These are phyloP conservation scores for Petromus typicus DNA, from an alignment of 2,113 vertebrate species.

Conservation along the genomic window DNA sequence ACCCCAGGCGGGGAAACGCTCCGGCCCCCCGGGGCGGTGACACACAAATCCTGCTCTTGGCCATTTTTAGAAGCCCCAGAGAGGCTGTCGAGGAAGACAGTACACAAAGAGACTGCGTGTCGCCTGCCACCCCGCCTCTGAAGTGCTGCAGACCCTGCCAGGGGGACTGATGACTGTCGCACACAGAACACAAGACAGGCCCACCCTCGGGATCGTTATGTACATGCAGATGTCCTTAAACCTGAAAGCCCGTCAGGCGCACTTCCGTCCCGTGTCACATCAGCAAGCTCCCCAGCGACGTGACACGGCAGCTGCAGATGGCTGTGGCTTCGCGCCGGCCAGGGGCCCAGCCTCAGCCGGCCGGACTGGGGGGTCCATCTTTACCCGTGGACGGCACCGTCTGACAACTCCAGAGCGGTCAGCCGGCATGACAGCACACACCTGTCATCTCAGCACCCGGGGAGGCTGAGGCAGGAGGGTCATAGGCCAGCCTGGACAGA, in stretches of 20 bases:
- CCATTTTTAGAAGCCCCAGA: not conserved
- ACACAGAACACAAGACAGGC: not conserved
- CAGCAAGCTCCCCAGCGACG: not conserved
- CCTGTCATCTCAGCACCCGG: not conserved
- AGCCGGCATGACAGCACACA: too few species aligned
- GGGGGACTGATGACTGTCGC: not conserved
- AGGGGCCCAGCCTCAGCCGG: not conserved
- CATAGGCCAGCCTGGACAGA: not conserved
- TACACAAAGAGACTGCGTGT: too few species aligned
- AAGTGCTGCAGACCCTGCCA: not conserved
- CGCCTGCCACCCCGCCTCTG: not conserved
- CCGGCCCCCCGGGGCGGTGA: rapidly evolving
- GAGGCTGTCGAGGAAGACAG: too few species aligned
- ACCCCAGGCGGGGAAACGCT: not conserved
- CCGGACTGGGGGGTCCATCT: too few species aligned
- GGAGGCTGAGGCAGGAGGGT: not conserved
- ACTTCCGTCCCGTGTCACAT: not conserved
- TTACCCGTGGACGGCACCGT: not conserved
- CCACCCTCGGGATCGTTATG: not conserved
- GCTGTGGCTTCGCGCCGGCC: not conserved
- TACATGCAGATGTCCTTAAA: not conserved
- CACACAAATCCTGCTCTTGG: not conserved
- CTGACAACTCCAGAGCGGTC: not conserved
- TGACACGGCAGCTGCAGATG: rapidly evolving
- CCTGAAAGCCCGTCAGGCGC: not conserved